Percentiles rank a stretch among this genome's conserved stretches.
These are phyloP conservation scores for Rhingia campestris DNA, from an alignment of 2,888 invertebrate species.

Conservation along the genomic window DNA sequence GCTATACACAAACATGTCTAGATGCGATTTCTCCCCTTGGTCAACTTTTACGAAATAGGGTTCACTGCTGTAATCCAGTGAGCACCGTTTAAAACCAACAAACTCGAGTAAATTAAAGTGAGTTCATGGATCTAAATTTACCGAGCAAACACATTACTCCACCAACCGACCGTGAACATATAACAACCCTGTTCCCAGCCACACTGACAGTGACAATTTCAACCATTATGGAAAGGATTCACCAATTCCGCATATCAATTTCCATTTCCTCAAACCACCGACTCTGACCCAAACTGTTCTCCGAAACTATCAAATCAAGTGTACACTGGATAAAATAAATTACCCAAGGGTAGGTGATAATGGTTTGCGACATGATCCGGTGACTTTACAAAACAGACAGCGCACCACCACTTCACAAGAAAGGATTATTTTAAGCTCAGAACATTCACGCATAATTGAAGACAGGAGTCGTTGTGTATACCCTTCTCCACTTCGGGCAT, in stretches of 20 bases:
- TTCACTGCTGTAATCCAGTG: too few species aligned
- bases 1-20: too few species aligned
- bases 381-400: constrained; percentile 44
- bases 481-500: constrained; percentile 13
- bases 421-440: constrained; percentile 71
- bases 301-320: constrained; percentile 42
- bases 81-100: too few species aligned
- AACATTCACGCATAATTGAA: constrained; percentile 73
- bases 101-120: too few species aligned
- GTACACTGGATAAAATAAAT: constrained; percentile 58
- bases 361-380: constrained; percentile 70
- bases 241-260: constrained; percentile 3
- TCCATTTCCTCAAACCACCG: constrained; percentile 54
- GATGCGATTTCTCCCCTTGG: too few species aligned
- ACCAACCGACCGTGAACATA: constrained; percentile 28
- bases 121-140: too few species aligned
- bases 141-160: background rate
- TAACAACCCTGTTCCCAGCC: constrained; percentile 10
- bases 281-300: constrained; percentile 16
- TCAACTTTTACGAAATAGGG: too few species aligned
- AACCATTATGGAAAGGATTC: background rate
- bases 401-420: constrained; percentile 47
- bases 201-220: background rate
- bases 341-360: constrained; percentile 73
- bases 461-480: constrained; percentile 12